Evolutionary conservation across 2,888 invertebrate species (phyloP).

Genomic region (Drosophila siamana): DNA sequence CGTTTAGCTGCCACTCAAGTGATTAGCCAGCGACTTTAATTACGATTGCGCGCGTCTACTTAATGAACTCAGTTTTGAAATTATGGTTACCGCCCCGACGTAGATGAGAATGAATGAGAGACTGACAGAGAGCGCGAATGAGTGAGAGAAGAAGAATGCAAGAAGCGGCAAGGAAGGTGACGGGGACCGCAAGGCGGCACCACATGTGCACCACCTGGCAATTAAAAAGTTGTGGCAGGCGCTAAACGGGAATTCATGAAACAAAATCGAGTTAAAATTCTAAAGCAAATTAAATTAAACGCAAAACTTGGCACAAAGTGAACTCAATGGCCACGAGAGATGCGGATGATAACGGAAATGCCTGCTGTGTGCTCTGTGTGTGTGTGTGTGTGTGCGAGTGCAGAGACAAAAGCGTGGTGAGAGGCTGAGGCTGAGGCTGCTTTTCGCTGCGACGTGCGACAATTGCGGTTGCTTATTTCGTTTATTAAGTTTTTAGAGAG

Average conservation of each 20-base stretch:
- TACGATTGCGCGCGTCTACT: slow-evolving; percentile 24
- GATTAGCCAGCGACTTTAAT: slow-evolving; percentile 25
- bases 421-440: neutral
- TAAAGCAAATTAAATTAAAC: slow-evolving; percentile 68
- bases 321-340: neutral
- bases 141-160: too few species aligned
- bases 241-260: slow-evolving; percentile 54
- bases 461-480: slow-evolving; percentile 45
- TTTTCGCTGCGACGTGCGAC: slow-evolving; percentile 8
- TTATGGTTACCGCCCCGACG: slow-evolving; percentile 21
- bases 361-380: neutral
- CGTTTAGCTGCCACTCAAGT: neutral
- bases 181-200: neutral
- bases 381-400: too few species aligned
- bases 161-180: too few species aligned
- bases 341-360: slow-evolving; percentile 5
- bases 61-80: slow-evolving; percentile 28
- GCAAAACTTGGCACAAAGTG: slow-evolving; percentile 52
- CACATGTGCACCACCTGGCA: slow-evolving; percentile 49
- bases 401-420: too few species aligned
- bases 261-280: slow-evolving; percentile 66
- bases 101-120: neutral
- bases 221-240: slow-evolving; percentile 68
- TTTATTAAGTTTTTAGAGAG: slow-evolving; percentile 55
- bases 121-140: neutral